These are phyloP conservation scores for Coptotermes formosanus DNA, from an alignment of 1,140 invertebrate genomes.

Conservation along the genomic window DNA sequence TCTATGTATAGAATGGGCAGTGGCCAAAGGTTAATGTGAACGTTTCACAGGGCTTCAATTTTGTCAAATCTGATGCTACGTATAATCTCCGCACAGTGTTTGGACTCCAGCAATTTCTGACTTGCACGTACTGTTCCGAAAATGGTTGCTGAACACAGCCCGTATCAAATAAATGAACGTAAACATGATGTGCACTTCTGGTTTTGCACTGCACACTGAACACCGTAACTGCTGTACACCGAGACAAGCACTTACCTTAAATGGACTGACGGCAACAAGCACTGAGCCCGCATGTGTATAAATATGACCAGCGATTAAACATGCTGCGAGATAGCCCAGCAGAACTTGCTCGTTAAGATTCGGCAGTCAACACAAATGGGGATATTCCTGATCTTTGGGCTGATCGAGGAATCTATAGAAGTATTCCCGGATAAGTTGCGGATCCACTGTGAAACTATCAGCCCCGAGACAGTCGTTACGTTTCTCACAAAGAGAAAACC, in stretches of 20 bases:
- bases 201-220: too few species aligned
- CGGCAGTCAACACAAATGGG: slow-evolving; percentile 91
- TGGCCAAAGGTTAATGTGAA: too few species aligned
- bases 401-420: slow-evolving; percentile 89
- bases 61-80: too few species aligned
- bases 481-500: slow-evolving; percentile 83
- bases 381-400: slow-evolving; percentile 86
- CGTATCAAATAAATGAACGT: too few species aligned
- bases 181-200: too few species aligned
- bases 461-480: slow-evolving; percentile 76
- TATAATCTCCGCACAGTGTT: too few species aligned
- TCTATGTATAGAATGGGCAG: too few species aligned
- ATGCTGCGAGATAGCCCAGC: slow-evolving; percentile 83
- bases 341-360: slow-evolving; percentile 93
- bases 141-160: too few species aligned
- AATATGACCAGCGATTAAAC: slow-evolving; percentile 89
- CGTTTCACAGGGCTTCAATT: too few species aligned
- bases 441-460: slow-evolving; percentile 84
- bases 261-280: slow-evolving; percentile 88
- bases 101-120: too few species aligned
- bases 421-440: slow-evolving; percentile 85
- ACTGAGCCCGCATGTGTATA: slow-evolving; percentile 97
- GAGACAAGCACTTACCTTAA: slow-evolving; percentile 51
- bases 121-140: too few species aligned
- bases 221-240: too few species aligned